These are phyloP conservation scores for Euplexia lucipara DNA, from an alignment of 2,888 invertebrate genomes.

Conservation along the genomic window DNA sequence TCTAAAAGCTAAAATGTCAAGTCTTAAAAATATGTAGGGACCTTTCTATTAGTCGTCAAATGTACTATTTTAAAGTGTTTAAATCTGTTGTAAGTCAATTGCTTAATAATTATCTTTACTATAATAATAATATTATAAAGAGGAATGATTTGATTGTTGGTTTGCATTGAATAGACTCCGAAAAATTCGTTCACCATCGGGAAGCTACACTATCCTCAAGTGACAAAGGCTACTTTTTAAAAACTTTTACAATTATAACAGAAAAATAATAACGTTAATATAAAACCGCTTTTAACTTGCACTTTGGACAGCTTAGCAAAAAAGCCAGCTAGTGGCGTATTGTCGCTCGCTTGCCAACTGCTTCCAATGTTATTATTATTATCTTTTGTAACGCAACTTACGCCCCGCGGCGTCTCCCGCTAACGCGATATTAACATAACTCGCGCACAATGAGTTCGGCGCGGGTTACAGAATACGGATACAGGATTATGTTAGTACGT, in stretches of 20 bases:
- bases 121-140: too few relatives aligned
- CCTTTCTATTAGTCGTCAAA: too few relatives aligned
- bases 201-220: too few relatives aligned
- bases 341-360: conserved; percentile 83
- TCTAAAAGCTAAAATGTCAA: too few relatives aligned
- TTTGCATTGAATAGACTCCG: too few relatives aligned
- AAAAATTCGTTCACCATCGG: too few relatives aligned
- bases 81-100: too few relatives aligned
- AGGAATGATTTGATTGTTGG: too few relatives aligned
- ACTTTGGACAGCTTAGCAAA: conserved; percentile 40
- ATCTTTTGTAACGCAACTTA: conserved; percentile 75
- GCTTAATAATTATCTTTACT: too few relatives aligned
- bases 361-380: conserved; percentile 83
- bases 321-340: conserved; percentile 67
- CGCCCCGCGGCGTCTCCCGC: conserved; percentile 63
- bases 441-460: conserved; percentile 35
- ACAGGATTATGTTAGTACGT: conserved; percentile 33
- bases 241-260: not conserved
- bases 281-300: conserved; percentile 39
- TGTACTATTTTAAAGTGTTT: too few relatives aligned
- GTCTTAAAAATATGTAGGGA: too few relatives aligned
- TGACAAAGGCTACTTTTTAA: not conserved
- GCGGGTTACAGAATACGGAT: conserved; percentile 37
- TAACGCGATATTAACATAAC: conserved; percentile 57
- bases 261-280: too few relatives aligned